Base-by-base conservation (phyloP, 2,113 vertebrate species). In the Petrocephalus zakoni region DNA sequence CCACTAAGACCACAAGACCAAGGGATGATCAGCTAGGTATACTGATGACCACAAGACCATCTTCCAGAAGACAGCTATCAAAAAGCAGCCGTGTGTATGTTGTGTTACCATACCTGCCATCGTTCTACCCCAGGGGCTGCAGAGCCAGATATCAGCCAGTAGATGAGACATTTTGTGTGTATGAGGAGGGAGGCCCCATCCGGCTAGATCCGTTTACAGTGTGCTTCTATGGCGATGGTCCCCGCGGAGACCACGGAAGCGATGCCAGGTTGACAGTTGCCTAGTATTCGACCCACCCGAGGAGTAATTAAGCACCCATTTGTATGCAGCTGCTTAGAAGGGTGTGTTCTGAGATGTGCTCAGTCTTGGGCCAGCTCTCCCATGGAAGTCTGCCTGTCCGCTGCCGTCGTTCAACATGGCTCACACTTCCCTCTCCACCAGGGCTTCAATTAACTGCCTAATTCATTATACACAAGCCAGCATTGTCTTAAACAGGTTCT, bases 231-330 rank as follows among this genome's bases (percentile, higher is more conserved):
- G 0, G 55, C 10, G 5, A 61, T 2, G 25, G 10, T n/a, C 46
- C 37, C 55, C 21, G 21, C 2, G 10, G 55, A 87, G 34, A 47
- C 55, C 37, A 55, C 86, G 85, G 85, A 53, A 86, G 9, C 19
- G 22, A 8, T 29, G 87, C 34, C 55, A 72, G 13, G 13, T 34
- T 51, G 58, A 53, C 85, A 46, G 58, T 75, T 37, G 61, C 61
- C 68, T 72, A 51, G 56, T 11, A 15, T 29, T 55, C 29, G 37
- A 10, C 13, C 22, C 56, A 58, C 22, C 37, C 21, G 13, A 29
- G 55, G 55, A 22, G 84, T 86, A 86, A 86, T 86, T 55, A 86
- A 83, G 21, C 19, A 47, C 11, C 86, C 56, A 87, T 87, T 64
- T 64, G 55, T 47, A 87, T 46, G 42, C 34, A 87, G 56, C 84